Percentiles rank a stretch among this genome's conserved stretches.
Evolutionary conservation across 2,113 vertebrate species (phyloP).

Genomic region (Pangasianodon hypophthalmus): DNA sequence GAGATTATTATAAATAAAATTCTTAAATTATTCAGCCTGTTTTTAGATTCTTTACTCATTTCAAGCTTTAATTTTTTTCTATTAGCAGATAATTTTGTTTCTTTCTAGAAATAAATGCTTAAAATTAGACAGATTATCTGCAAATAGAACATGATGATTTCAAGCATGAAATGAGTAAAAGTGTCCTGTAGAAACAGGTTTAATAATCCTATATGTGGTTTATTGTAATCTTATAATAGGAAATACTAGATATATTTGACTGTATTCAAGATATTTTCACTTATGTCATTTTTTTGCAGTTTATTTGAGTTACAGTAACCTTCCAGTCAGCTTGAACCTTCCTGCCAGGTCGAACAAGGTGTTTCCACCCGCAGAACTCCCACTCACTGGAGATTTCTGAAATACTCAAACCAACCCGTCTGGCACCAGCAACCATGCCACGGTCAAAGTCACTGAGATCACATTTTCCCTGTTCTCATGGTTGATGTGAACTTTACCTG

Average conservation of each 20-base stretch:
- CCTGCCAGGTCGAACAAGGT: background rate
- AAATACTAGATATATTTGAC: background rate
- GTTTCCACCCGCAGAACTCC: background rate
- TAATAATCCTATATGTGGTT: background rate
- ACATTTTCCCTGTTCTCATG: background rate
- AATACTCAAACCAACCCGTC: background rate
- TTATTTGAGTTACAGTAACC: background rate
- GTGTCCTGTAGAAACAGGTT: background rate
- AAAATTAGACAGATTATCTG: background rate
- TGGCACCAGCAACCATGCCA: background rate
- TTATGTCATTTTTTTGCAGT: background rate
- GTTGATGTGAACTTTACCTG: background rate
- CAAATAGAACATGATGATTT: background rate
- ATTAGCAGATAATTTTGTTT: background rate
- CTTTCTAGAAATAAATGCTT: background rate
- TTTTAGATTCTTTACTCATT: background rate
- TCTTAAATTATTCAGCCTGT: background rate
- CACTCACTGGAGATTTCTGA: background rate
- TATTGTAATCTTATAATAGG: background rate
- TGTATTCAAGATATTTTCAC: background rate
- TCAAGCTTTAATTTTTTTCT: background rate
- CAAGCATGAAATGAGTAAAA: background rate
- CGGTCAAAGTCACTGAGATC: background rate
- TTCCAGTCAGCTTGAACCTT: background rate
- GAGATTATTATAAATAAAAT: background rate